Evolutionary conservation across 1,140 invertebrate species (phyloP), one percentile per base, ranked within the genome.

Genomic region (Reticulitermes speratus): DNA sequence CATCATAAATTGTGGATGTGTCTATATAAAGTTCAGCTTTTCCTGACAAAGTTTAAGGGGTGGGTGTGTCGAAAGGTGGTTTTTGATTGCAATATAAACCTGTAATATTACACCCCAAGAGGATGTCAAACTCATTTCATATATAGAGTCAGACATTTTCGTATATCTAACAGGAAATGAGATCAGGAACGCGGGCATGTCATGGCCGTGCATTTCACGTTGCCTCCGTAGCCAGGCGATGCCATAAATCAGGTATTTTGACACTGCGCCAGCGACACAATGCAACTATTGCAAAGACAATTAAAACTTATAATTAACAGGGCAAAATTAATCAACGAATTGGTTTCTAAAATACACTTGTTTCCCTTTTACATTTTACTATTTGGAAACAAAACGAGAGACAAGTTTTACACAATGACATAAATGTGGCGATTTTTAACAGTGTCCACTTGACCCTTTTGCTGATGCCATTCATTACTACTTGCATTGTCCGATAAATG

Each of bases 301-400:
- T 30, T 75, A 75, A 75, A 75, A 9, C n/a, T 75, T 30, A 25
- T 75, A 75, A 75, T 75, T 75, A 75, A 75, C 65, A 75, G 65
- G 3, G 65, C 16, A n/a, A 9, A 25, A 75, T 75, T 75, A 75
- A 75, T 75, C 65, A 75, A 16, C 6, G 0, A 8, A 75, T 75
- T 75, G 14, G 25, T 11, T 75, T 75, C 7, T 9, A 75, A 75
- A 75, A 9, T 1, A 75, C n/a, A n/a, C 25, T 16, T 75, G 5
- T 55, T 8, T 75, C 65, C 12, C 65, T 75, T 30, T 30, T 75
- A 9, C n/a, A 75, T 14, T 30, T 75, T 75, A 0, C n/a, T 11
- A n/a, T 75, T 30, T 30, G 65, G 65, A 0, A 21, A 55, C 38
- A 55, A 55, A 75, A 25, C n/a, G 65, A 75, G 25, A 30, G 25